These are phyloP conservation scores for Osmoderma eremita DNA, from an alignment of 2,888 invertebrate genomes.

Conservation along the genomic window DNA sequence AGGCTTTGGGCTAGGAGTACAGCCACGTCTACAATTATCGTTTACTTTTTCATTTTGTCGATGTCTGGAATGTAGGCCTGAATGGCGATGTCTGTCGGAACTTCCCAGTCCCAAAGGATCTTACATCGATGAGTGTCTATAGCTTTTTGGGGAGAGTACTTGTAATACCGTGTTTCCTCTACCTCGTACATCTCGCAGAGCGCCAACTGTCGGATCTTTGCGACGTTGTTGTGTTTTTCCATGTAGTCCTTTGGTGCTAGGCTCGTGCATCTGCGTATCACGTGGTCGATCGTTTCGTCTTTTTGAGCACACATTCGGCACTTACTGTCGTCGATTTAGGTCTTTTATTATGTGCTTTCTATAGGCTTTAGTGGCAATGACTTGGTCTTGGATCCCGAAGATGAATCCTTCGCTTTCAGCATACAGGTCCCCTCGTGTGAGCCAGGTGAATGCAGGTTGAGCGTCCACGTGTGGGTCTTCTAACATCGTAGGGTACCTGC, in stretches of 20 bases:
- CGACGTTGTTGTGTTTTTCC: too few species aligned
- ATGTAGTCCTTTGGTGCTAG: too few species aligned
- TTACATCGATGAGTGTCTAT: conserved; percentile 1
- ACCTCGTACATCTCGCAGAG: too few species aligned
- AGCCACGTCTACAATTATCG: conserved; percentile 25
- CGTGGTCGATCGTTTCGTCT: background rate
- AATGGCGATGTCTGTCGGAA: conserved; percentile 25
- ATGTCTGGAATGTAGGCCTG: conserved; percentile 25
- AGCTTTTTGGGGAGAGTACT: conserved; percentile 6
- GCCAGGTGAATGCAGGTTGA: background rate
- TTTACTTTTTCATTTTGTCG: background rate
- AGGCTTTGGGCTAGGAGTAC: conserved; percentile 14
- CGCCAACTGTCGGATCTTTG: too few species aligned
- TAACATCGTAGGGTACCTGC: background rate
- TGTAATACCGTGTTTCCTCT: conserved; percentile 3
- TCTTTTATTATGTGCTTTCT: background rate
- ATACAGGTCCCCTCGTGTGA: conserved; percentile 4
- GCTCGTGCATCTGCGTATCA: too few species aligned
- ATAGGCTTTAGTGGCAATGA: background rate
- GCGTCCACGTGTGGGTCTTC: background rate
- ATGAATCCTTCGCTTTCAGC: conserved; percentile 16
- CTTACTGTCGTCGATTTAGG: background rate
- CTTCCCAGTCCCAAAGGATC: conserved; percentile 26
- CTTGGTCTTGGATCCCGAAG: conserved; percentile 23
- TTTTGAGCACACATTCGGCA: conserved; percentile 15